Percentiles rank a stretch among this genome's conserved stretches.
These are phyloP conservation scores for Entomobrya multifasciata DNA, from an alignment of 2,888 invertebrate genomes.

Conservation along the genomic window DNA sequence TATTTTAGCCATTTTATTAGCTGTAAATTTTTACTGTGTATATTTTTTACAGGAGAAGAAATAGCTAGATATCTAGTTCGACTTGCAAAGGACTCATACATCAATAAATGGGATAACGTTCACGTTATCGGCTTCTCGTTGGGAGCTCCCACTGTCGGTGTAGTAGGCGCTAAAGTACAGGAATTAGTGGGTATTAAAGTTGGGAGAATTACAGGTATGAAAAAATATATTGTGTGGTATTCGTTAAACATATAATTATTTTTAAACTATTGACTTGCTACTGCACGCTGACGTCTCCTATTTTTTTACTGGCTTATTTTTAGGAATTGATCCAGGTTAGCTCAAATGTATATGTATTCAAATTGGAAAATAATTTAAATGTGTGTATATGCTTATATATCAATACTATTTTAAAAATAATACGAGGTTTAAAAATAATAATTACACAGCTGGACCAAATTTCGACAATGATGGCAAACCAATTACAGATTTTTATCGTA, in stretches of 20 bases:
- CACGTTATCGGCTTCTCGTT: conserved; percentile 33
- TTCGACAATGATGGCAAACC: conserved; percentile 4
- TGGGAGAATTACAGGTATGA: conserved; percentile 35
- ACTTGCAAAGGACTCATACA: background rate
- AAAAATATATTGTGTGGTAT: background rate
- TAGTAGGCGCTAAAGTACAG: conserved; percentile 12
- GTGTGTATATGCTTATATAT: too few species aligned
- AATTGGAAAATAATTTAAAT: too few species aligned
- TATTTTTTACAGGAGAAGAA: conserved; percentile 20
- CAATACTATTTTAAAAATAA: too few species aligned
- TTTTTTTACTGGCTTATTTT: background rate
- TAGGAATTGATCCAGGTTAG: conserved; percentile 39
- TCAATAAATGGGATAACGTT: conserved; percentile 25
- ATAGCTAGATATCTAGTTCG: conserved; percentile 11
- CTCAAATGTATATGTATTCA: too few species aligned
- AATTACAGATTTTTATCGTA: background rate
- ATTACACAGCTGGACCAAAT: conserved; percentile 24
- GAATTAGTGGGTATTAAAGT: background rate
- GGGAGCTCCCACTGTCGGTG: conserved; percentile 9
- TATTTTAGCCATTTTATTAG: too few species aligned
- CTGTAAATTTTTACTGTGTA: too few species aligned
- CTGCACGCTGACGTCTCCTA: background rate
- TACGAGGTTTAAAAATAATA: too few species aligned
- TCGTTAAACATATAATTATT: too few species aligned
- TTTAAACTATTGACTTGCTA: too few species aligned